Conservation (phyloP, 2,113 vertebrate genomes). For the Fulmarus glacialis region DNA sequence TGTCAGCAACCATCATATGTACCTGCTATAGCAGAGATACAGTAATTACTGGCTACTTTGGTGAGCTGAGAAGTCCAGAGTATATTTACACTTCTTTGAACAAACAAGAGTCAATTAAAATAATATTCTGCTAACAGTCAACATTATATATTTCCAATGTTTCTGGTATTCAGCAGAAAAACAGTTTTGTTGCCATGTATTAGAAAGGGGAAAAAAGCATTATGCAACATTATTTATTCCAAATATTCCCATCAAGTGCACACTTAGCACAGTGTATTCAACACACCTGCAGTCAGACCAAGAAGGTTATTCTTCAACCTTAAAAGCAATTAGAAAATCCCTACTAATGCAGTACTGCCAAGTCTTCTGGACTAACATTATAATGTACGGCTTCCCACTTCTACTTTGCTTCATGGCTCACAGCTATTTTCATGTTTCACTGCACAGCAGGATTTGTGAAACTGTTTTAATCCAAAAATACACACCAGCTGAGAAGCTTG, state of each 20-base stretch:
- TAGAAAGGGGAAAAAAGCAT: not conserved
- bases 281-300: not conserved
- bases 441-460: not conserved
- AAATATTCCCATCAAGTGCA: not conserved
- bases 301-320: not conserved
- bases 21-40: not conserved
- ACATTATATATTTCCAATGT: not conserved
- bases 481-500: not conserved
- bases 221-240: not conserved
- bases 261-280: not conserved
- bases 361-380: not conserved
- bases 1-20: not conserved
- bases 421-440: not conserved
- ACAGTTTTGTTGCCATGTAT: not conserved
- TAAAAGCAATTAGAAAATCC: conserved; percentile 35
- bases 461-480: conserved; percentile 36
- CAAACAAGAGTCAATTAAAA: not conserved
- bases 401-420: not conserved
- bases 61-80: not conserved
- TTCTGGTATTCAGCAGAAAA: not conserved
- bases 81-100: not conserved
- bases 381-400: not conserved
- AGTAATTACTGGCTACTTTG: not conserved
- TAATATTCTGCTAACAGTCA: not conserved
- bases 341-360: not conserved